Evolutionary conservation across 2,113 vertebrate genomes (phyloP).

Genomic region (Rhodinocichla rosea): DNA sequence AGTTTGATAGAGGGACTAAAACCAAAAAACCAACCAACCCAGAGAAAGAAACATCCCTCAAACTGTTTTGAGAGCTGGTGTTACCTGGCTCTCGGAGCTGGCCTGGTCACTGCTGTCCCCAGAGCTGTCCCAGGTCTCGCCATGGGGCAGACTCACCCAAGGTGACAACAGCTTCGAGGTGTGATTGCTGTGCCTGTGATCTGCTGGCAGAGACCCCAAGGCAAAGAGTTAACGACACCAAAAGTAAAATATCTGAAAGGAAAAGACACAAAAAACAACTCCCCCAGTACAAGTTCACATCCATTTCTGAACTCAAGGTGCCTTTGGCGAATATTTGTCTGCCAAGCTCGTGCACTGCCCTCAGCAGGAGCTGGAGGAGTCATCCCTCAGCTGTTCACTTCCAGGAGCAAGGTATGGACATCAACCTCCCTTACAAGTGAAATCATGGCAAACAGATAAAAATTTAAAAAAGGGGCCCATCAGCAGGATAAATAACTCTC

Average conservation of each 20-base stretch:
- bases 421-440: neutral
- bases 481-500: neutral
- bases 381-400: neutral
- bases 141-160: rapidly evolving
- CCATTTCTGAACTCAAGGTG: rapidly evolving
- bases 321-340: neutral
- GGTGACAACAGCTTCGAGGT: neutral
- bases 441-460: neutral
- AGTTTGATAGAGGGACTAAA: neutral
- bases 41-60: too few relatives aligned
- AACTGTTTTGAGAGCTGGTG: rapidly evolving
- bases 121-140: neutral
- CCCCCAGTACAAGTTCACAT: rapidly evolving
- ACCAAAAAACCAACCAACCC: rapidly evolving
- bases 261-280: rapidly evolving
- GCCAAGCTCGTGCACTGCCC: rapidly evolving
- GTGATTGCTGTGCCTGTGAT: rapidly evolving
- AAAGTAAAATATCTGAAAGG: neutral
- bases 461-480: rapidly evolving
- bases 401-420: neutral
- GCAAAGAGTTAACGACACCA: neutral
- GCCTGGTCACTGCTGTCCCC: neutral
- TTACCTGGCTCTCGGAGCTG: conserved; percentile 53
- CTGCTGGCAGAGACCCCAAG: neutral
- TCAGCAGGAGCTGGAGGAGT: neutral